Evolutionary conservation across 2,888 invertebrate genomes (phyloP), one percentile per base, ranked within the genome.

Genomic region (Chrysotoxum bicinctum): DNA sequence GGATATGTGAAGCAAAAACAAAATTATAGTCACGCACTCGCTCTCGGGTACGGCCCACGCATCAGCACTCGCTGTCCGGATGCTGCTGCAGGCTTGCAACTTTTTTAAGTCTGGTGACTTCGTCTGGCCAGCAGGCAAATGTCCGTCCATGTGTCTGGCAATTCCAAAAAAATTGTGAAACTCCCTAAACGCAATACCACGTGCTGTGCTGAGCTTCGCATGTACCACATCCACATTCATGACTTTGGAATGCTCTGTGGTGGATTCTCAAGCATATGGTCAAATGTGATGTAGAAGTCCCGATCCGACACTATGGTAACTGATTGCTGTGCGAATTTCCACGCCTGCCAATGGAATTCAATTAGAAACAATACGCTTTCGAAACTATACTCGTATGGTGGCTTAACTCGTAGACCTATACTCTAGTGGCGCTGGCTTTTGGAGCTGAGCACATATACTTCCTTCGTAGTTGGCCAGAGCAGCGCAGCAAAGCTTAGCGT

Each of bases 321-420:
- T 81, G 80, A 81, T 81, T 80, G 85, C 56, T 81, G 80, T 77
- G 85, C 72, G 80, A 85, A 77, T 64, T 85, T 85, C 62, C 85
- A 85, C 85, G 81, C 85, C 85, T 77, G 80, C 85, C 77, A 85
- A 85, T 73, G 85, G 85, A 85, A 85, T 85, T 85, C 80, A 85
- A 85, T 81, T 81, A 80, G 69, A 85, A 85, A 73, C 76, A 85
- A 80, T 81, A 77, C 10, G 80, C 69, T 75, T 76, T 66, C 54
- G 75, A 52, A 66, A 72, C 66, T 30, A 16, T 37, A 26, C 30
- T n/a, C n/a, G n/a, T 14, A 7, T 32, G 76, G 58, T 77, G 80
- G 60, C 50, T 21, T 54, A 56, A 70, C 58, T 74, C 69, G 3
- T 48, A 43, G 43, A 64, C 68, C 66, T 72, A 58, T 72, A 40